Evolutionary conservation across 2,888 invertebrate species (phyloP).

Genomic region (Megaustenia siamemsis): DNA sequence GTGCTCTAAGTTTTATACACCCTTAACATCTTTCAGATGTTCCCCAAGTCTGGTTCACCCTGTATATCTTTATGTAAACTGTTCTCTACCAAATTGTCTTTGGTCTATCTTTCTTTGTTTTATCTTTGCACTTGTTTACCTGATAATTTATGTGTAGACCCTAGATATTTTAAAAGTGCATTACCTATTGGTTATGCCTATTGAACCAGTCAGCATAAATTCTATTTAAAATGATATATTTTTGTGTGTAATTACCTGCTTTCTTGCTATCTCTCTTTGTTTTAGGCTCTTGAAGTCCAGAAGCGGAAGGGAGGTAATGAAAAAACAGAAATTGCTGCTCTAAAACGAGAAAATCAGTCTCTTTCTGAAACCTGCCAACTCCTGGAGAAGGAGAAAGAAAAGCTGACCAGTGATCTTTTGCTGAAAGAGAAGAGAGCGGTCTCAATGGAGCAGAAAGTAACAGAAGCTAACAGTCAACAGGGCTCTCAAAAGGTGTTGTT

Average conservation of each 20-base stretch:
- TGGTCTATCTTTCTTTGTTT: too few relatives aligned
- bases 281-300: constrained; percentile 72
- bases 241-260: background rate
- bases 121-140: too few relatives aligned
- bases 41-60: too few relatives aligned
- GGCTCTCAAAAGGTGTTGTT: constrained; percentile 2
- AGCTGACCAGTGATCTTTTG: constrained; percentile 70
- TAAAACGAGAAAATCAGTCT: constrained; percentile 71
- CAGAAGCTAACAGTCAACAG: constrained; percentile 47
- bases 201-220: background rate
- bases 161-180: too few relatives aligned
- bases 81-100: too few relatives aligned
- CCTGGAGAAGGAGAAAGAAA: constrained; percentile 68
- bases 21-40: too few relatives aligned
- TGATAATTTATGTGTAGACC: too few relatives aligned
- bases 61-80: too few relatives aligned
- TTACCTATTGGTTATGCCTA: background rate
- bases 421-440: constrained; percentile 68
- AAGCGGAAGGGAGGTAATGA: constrained; percentile 73
- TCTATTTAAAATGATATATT: background rate
- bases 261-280: background rate
- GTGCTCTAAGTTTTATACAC: too few relatives aligned
- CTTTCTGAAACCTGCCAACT: constrained; percentile 71
- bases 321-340: constrained; percentile 62
- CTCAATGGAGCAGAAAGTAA: constrained; percentile 67